Evolutionary conservation across 2,113 vertebrate genomes (phyloP).

Genomic region (Myiozetetes cayanensis): DNA sequence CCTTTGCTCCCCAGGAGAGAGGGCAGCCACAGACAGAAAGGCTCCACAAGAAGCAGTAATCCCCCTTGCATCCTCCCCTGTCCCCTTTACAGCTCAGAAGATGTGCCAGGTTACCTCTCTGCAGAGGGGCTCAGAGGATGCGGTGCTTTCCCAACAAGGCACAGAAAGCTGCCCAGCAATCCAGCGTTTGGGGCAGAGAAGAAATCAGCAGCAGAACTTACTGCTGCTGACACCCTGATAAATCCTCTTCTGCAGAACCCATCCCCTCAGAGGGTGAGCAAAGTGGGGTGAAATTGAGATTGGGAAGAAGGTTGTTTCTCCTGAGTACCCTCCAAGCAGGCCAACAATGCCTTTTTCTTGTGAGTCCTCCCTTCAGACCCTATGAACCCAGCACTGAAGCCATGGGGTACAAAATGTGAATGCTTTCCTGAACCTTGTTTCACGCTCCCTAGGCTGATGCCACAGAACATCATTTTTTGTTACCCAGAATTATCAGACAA

Average conservation of each 20-base stretch:
- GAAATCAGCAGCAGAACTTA: neutral
- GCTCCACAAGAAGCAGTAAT: neutral
- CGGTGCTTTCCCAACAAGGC: neutral
- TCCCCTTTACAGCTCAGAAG: neutral
- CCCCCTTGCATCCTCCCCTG: neutral
- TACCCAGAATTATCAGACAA: neutral
- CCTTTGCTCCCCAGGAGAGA: neutral
- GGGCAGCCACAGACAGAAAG: neutral
- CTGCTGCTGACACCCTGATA: neutral
- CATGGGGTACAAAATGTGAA: neutral
- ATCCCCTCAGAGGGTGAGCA: no score
- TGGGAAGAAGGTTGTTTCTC: neutral
- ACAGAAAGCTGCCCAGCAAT: neutral
- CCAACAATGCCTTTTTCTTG: neutral
- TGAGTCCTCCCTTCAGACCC: neutral
- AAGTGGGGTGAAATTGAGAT: fast-evolving
- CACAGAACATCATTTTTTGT: neutral
- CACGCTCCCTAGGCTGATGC: neutral
- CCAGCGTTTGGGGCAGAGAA: neutral
- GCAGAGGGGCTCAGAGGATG: neutral
- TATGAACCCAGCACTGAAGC: neutral
- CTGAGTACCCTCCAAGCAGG: neutral
- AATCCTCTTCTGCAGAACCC: neutral
- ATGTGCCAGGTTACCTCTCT: neutral
- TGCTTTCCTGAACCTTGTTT: neutral